phyloP scores from a whole-genome alignment of 2,797 vertebrate genomes.

The Hydrolagus colliei region DNA sequence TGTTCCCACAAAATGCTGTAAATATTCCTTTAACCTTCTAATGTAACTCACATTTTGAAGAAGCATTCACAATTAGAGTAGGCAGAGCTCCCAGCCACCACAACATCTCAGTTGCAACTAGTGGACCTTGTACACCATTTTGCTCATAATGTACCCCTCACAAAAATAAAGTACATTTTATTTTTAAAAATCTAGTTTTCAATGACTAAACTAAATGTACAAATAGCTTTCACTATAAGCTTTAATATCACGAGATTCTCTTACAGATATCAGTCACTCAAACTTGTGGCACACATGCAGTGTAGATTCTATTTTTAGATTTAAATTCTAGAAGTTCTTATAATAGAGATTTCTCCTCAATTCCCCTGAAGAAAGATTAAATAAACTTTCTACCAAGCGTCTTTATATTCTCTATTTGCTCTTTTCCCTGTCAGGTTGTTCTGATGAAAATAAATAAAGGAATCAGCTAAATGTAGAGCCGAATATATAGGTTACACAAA shows the following conservation, averaged over 20 bases:
- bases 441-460: constrained; percentile 5
- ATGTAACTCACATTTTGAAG: background rate
- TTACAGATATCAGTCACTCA: background rate
- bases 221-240: background rate
- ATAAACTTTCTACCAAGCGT: background rate
- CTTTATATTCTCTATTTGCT: background rate
- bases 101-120: background rate
- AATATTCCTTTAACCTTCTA: background rate
- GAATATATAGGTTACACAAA: background rate
- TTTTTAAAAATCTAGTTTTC: background rate
- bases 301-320: background rate
- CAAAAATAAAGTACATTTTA: background rate
- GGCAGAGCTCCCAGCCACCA: background rate
- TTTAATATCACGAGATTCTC: background rate
- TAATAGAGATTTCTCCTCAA: background rate
- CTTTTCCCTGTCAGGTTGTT: background rate
- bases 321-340: background rate
- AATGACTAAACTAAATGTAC: background rate
- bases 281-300: background rate
- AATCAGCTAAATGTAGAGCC: background rate
- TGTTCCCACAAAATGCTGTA: background rate
- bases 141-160: background rate
- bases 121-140: constrained; percentile 12
- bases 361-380: background rate
- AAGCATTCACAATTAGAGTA: background rate